Percentiles rank a stretch among this genome's conserved stretches.
Evolutionary conservation across 64 coral and sea anemone genomes (phyloP).

Genomic region (Acropora tenuis): DNA sequence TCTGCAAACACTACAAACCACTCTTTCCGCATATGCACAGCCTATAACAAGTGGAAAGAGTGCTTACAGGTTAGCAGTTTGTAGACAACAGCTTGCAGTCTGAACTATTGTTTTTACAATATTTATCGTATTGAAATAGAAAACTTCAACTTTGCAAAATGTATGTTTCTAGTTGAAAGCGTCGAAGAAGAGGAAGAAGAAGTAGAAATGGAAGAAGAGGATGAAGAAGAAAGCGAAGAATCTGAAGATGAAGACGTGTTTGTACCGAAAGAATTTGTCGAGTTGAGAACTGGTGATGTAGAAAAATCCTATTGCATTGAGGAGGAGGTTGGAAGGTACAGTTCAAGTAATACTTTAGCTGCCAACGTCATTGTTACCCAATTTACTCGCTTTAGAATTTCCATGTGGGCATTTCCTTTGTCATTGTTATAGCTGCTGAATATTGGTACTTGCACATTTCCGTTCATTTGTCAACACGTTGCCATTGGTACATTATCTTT

Average conservation of each 20-base stretch:
- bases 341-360: neutral
- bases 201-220: conserved; percentile 66
- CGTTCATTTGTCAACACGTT: neutral
- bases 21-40: too few species aligned
- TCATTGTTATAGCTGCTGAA: too few species aligned
- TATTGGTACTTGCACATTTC: neutral
- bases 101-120: too few species aligned
- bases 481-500: too few species aligned
- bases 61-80: too few species aligned
- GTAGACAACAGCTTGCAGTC: too few species aligned
- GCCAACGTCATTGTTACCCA: too few species aligned
- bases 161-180: conserved; percentile 49
- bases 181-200: conserved; percentile 53
- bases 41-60: too few species aligned
- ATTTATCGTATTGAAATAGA: neutral
- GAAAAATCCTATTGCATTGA: conserved; percentile 77
- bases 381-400: too few species aligned
- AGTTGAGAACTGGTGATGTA: conserved; percentile 61
- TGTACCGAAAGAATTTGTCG: conserved; percentile 53
- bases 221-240: conserved; percentile 71
- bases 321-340: conserved; percentile 59
- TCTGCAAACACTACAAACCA: too few species aligned
- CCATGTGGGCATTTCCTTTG: too few species aligned
- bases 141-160: neutral
- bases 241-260: conserved; percentile 70